A percentile compares a stretch with the other conserved stretches of the same genome.
These are phyloP conservation scores for Leptodirus hochenwartii DNA, from an alignment of 2,888 invertebrate species.

Conservation along the genomic window DNA sequence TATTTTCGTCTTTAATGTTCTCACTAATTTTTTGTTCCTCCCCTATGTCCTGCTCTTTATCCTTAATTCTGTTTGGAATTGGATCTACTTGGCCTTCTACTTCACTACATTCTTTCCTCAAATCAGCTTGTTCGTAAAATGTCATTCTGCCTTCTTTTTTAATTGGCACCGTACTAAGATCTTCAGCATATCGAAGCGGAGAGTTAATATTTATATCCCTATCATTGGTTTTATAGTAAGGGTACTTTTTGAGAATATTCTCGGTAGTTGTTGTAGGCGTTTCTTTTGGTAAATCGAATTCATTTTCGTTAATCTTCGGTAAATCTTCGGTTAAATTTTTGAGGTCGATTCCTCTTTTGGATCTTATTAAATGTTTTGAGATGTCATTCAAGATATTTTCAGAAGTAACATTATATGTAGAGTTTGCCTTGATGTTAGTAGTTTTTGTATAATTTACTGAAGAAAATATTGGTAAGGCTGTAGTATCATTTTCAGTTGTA, in stretches of 20 bases:
- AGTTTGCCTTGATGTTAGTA: too few species aligned
- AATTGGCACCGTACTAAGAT: conserved; percentile 39
- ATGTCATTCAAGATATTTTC: too few species aligned
- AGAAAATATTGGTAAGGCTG: too few species aligned
- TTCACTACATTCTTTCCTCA: conserved; percentile 34
- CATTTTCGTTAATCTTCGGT: too few species aligned
- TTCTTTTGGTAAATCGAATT: conserved; percentile 2
- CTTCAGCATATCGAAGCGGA: conserved; percentile 46
- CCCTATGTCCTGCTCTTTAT: conserved; percentile 20
- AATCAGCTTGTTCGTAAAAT: conserved; percentile 48
- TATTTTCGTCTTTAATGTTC: conserved; percentile 17
- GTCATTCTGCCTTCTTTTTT: conserved; percentile 48
- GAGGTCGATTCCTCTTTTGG: too few species aligned
- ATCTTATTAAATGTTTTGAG: too few species aligned
- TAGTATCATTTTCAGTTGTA: too few species aligned
- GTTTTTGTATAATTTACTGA: too few species aligned
- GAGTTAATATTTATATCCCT: conserved; percentile 32
- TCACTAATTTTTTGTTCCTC: too few species aligned
- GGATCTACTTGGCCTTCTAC: conserved; percentile 35
- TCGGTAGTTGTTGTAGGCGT: too few species aligned
- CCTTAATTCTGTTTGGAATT: conserved; percentile 29
- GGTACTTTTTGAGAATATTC: conserved; percentile 51
- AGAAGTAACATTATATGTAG: too few species aligned
- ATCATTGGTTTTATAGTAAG: conserved; percentile 33
- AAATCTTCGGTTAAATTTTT: too few species aligned